Conservation (phyloP, 1,140 invertebrate species). For the Melitaea cinxia region DNA sequence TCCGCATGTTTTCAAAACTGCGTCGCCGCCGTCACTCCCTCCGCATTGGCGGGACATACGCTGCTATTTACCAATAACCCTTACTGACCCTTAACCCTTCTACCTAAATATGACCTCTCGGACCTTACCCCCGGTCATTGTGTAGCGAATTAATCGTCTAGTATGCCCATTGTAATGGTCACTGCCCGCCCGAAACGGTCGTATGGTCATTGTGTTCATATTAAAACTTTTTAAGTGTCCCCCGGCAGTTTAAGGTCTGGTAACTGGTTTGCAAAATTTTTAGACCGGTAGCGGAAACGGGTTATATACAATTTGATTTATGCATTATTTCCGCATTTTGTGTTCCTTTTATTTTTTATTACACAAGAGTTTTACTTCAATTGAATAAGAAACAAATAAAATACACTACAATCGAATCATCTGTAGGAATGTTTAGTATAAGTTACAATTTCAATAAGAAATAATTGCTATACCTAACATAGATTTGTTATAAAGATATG, state of each 20-base stretch:
- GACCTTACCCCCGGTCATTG: slow-evolving; percentile 68
- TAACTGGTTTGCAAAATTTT: slow-evolving; percentile 70
- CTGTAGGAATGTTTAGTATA: too few species aligned
- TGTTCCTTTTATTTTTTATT: not conserved
- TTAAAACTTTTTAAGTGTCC: slow-evolving; percentile 74
- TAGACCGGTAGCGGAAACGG: slow-evolving; percentile 29
- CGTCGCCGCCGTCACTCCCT: slow-evolving; percentile 63
- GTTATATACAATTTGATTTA: slow-evolving; percentile 40
- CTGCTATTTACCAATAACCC: slow-evolving; percentile 74
- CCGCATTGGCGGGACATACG: slow-evolving; percentile 54
- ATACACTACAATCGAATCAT: too few species aligned
- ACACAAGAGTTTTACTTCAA: not conserved
- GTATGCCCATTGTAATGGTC: slow-evolving; percentile 64
- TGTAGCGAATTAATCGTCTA: slow-evolving; percentile 73
- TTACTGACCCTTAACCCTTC: slow-evolving; percentile 71
- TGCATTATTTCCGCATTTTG: slow-evolving; percentile 43
- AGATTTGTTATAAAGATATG: too few species aligned
- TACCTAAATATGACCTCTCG: slow-evolving; percentile 79
- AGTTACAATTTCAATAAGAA: too few species aligned
- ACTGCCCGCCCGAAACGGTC: slow-evolving; percentile 58
- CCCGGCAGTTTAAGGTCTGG: slow-evolving; percentile 52
- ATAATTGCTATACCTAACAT: too few species aligned
- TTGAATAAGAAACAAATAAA: too few species aligned
- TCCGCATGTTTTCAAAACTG: slow-evolving; percentile 68
- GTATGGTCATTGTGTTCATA: slow-evolving; percentile 61